Evolutionary conservation across 2,888 invertebrate species (phyloP), one percentile per base, ranked within the genome.

Genomic region (Sminthurides aquaticus): DNA sequence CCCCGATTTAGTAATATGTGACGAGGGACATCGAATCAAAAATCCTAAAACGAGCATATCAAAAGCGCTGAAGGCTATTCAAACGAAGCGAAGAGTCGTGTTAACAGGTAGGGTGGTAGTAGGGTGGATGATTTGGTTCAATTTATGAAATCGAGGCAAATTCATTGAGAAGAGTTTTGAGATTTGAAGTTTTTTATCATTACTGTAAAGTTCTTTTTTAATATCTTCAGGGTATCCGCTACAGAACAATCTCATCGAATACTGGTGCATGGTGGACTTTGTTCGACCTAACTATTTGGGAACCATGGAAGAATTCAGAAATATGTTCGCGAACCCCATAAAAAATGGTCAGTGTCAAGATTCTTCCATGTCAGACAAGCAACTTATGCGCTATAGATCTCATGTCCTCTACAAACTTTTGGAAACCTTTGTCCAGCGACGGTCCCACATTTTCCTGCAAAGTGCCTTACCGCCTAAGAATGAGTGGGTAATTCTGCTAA

Each of bases 231-330:
- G 99, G 2, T 98, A 98, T 81, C 99, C 99, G 0, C 82, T 99
- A 15, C 99, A 99, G 80, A 99, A 99, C 79, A 99, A 99, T 79
- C 82, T 99, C 20, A 81, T 94, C 64, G 95, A 93, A 77, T 96
- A 96, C 78, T 96, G 95, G 95, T 97, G 97, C 78, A 97, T 97
- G 97, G 96, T 97, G 0, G 97, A 99, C 78, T 99, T 98, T 80
- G 97, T 98, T 0, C 84, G 98, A 25, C 99, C 99, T 0, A 96
- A 95, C 81, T 98, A 94, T 80, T 84, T 99, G 49, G 99, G 98
- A 66, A 91, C 91, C 25, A 93, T 94, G 79, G 91, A 93, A 0
- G 96, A 98, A 79, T 99, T 99, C 79, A 89, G 91, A 76, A 96
- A 97, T 78, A 97, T 97, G 95, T 99, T 99, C 78, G 98, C 98